A percentile compares a stretch with the other conserved stretches of the same genome.
Evolutionary conservation across 35 echinoderm and acorn worm species (phyloP).

Genomic region (Stichopus chloronotus): DNA sequence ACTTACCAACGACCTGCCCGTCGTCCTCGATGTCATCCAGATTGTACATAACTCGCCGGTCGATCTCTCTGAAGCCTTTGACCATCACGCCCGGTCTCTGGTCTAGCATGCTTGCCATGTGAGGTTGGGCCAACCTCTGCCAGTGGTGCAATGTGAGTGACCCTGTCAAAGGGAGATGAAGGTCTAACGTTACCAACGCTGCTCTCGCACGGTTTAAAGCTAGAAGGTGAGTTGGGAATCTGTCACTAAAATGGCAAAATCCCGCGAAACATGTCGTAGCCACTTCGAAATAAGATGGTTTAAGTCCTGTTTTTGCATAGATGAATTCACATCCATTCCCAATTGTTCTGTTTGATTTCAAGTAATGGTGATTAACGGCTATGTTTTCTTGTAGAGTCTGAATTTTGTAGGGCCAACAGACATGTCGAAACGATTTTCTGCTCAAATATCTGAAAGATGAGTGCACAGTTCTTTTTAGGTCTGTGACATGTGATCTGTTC

Average conservation of each 20-base stretch:
- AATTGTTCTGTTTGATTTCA: too few species aligned
- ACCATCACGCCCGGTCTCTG: conserved; percentile 85
- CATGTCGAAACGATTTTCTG: too few species aligned
- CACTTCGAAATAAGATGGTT: too few species aligned
- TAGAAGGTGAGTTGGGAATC: neutral
- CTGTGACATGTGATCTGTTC: too few species aligned
- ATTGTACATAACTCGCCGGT: conserved; percentile 63
- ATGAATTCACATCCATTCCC: too few species aligned
- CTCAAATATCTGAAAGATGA: too few species aligned
- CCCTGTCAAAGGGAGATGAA: conserved; percentile 57
- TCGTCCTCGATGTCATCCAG: conserved; percentile 97
- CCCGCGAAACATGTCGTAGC: too few species aligned
- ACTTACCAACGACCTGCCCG: conserved; percentile 76
- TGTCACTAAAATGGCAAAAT: neutral
- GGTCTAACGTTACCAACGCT: neutral
- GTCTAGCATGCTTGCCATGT: conserved; percentile 99
- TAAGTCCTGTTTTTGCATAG: too few species aligned
- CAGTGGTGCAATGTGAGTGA: conserved; percentile 95
- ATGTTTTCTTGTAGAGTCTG: too few species aligned
- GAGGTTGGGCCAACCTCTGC: conserved; percentile 96
- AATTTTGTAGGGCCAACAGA: too few species aligned
- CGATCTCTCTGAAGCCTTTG: conserved; percentile 90
- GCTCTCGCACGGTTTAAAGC: neutral
- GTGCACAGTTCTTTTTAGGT: too few species aligned
- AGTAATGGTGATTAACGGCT: too few species aligned